Evolutionary conservation across 2,888 invertebrate genomes (phyloP).

Genomic region (Phyto melanocephala): DNA sequence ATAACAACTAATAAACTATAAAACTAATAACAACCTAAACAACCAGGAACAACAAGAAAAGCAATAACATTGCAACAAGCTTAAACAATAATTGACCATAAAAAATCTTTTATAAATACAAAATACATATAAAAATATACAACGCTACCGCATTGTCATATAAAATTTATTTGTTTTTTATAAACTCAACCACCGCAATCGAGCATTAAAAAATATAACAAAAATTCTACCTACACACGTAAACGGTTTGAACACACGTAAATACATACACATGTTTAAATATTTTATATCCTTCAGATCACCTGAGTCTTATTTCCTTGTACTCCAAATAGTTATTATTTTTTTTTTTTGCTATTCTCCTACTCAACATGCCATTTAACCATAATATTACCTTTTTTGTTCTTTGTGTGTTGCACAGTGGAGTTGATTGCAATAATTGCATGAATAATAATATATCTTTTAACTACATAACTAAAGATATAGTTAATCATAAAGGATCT

Average conservation of each 20-base stretch:
- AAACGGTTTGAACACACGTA: neutral
- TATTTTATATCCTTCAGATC: conserved; percentile 60
- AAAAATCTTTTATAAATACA: conserved; percentile 31
- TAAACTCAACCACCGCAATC: conserved; percentile 43
- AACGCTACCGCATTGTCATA: neutral
- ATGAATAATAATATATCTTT: no score
- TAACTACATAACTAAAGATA: no score
- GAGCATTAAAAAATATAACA: conserved; percentile 25
- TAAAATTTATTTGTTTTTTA: conserved; percentile 56
- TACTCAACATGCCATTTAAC: conserved; percentile 52
- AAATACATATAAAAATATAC: conserved; percentile 25
- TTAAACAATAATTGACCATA: conserved; percentile 49
- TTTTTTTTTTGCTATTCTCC: neutral
- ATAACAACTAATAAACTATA: neutral
- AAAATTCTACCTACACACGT: neutral
- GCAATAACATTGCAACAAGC: conserved; percentile 30
- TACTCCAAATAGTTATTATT: neutral
- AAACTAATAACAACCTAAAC: neutral
- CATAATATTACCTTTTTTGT: conserved; percentile 49
- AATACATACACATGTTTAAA: neutral
- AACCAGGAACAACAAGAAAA: neutral
- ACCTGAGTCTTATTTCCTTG: conserved; percentile 54
- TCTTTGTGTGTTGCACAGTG: no score
- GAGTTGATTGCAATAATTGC: no score
- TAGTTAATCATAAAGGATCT: no score